A percentile compares a stretch with the other conserved stretches of the same genome.
Conservation (phyloP, 2,888 invertebrate species). For the Drosophila merina region DNA sequence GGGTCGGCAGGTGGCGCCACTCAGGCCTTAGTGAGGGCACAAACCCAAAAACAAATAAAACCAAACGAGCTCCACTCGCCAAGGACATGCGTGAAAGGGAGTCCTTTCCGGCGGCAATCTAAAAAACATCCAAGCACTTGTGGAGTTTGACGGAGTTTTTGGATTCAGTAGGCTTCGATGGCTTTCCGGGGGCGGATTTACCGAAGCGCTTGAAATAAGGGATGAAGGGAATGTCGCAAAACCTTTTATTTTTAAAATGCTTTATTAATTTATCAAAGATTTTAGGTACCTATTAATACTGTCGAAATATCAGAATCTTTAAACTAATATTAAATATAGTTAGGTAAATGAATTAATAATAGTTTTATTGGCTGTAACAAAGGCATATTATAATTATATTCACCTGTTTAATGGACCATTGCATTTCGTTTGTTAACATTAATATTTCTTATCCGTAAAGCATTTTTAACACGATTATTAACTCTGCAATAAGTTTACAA, state of each 20-base stretch:
- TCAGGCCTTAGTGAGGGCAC: constrained; percentile 34
- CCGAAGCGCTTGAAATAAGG: constrained; percentile 6
- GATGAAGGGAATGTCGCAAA: background rate
- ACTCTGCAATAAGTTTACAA: constrained; percentile 35
- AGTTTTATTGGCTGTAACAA: background rate
- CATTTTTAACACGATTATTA: constrained; percentile 7
- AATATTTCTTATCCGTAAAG: constrained; percentile 5
- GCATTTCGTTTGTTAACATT: constrained; percentile 8
- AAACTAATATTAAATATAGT: too few species aligned
- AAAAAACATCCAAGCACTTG: constrained; percentile 54
- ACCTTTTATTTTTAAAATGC: background rate
- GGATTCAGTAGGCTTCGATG: constrained; percentile 50
- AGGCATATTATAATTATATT: background rate
- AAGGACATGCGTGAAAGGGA: constrained; percentile 74
- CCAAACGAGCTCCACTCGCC: constrained; percentile 29
- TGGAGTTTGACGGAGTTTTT: constrained; percentile 53
- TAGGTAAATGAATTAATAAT: background rate
- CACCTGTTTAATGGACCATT: background rate
- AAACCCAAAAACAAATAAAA: constrained; percentile 28
- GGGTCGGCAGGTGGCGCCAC: constrained; percentile 33
- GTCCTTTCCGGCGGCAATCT: constrained; percentile 16
- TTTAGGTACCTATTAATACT: too few species aligned
- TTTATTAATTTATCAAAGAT: too few species aligned
- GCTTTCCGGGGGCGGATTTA: constrained; percentile 49
- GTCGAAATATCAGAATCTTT: too few species aligned